Base-by-base conservation (phyloP, 2,888 invertebrate genomes). In the Heteromyza rotundicornis region DNA sequence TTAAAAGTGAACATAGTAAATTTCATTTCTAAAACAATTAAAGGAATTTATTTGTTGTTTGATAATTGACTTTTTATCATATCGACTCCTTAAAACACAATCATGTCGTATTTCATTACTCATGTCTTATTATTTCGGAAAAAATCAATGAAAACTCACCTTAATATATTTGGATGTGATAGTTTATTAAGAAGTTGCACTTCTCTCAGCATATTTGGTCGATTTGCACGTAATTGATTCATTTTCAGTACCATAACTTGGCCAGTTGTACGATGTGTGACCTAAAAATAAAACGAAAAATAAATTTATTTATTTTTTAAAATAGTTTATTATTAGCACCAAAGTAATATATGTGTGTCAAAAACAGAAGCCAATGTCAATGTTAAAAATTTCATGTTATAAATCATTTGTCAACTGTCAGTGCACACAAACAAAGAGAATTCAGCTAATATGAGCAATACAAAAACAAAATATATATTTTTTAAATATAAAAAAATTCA, bases 201-300 rank as follows among this genome's bases (percentile, higher is more conserved):
- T 86, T 97, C 97, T 80, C 96, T 93, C 77, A 97, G 88, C 92
- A 97, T 97, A 86, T 95, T 96, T 74, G 94, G 94, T 78, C 96
- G 89, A 86, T 97, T 96, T 74, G 95, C 94, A 68, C 93, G 89
- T 81, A 94, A 90, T 84, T 95, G 91, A 87, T 97, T 95, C 93
- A 94, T 95, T 86, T 97, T 97, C 79, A 97, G 89, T 84, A 96
- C 97, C 96, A 97, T 97, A 80, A 96, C 94, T 82, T 95, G 90
- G 75, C 93, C 93, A 60, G 95, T 95, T 72, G 92, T 90, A 82
- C 92, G 91, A 86, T 97, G 96, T 69, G 94, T 95, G 82, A 96
- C 96, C 94, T 95, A 86, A 50, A 88, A 70, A 65, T 70, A 70
- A 73, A 66, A 58, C n/a, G 64, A 58, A 60, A 63, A 64, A 61